A percentile compares a stretch with the other conserved stretches of the same genome.
Evolutionary conservation across 1,140 invertebrate species (phyloP).

Genomic region (Polyergus mexicanus): DNA sequence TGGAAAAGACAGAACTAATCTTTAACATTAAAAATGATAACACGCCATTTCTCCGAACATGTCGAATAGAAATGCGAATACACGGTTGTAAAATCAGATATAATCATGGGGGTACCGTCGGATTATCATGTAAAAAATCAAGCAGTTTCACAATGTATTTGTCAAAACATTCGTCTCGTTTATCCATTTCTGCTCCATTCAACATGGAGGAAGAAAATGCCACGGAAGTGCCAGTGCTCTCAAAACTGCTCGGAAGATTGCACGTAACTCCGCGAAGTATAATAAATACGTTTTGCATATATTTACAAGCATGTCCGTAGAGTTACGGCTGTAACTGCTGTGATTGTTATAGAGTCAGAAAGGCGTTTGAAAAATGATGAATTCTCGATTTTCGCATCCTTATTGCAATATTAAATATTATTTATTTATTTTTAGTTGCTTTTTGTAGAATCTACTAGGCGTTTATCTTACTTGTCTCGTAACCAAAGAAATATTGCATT

Average conservation of each 20-base stretch:
- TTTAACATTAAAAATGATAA: background rate
- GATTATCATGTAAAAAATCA: constrained; percentile 6
- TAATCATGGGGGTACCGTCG: background rate
- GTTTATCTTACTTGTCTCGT: background rate
- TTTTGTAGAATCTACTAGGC: background rate
- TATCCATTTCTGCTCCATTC: constrained; percentile 46
- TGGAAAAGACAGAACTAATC: background rate
- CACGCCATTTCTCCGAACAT: background rate
- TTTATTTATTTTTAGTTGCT: background rate
- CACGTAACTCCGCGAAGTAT: constrained; percentile 48
- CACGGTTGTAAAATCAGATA: background rate
- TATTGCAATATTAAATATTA: background rate
- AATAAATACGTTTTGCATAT: constrained; percentile 60
- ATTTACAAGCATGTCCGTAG: constrained; percentile 46
- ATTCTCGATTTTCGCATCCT: constrained; percentile 11
- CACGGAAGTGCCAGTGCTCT: constrained; percentile 14
- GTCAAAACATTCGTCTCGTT: constrained; percentile 26
- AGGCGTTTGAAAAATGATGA: background rate
- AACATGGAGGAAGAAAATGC: constrained; percentile 12
- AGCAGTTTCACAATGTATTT: constrained; percentile 27
- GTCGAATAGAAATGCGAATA: background rate
- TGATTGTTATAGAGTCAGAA: background rate
- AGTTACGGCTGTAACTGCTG: constrained; percentile 5
- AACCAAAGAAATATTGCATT: background rate
- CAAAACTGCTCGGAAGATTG: constrained; percentile 12